Conservation (phyloP, 2,888 invertebrate genomes). For the Sarcophaga variegata region DNA sequence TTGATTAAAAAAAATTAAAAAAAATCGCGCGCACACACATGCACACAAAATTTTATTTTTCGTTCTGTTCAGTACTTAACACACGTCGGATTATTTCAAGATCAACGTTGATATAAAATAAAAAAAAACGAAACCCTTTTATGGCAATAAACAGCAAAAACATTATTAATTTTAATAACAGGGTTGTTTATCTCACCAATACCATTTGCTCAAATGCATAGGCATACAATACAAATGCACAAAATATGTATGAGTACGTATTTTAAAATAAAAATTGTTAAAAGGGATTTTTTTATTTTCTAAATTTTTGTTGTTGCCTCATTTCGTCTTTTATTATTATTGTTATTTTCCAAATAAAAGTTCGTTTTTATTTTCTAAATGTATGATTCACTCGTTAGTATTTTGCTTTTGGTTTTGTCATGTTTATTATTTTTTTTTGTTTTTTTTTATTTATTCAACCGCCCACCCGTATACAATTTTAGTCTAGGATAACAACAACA, state of each 20-base stretch:
- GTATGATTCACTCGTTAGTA: slow-evolving; percentile 25
- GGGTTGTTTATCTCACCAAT: slow-evolving; percentile 19
- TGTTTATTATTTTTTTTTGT: neutral
- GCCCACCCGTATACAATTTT: neutral
- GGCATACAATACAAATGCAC: neutral
- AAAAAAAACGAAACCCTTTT: slow-evolving; percentile 13
- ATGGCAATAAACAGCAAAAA: slow-evolving; percentile 10
- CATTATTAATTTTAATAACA: neutral
- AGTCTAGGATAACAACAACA: slow-evolving; percentile 21
- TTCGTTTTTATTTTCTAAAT: neutral
- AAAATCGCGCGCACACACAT: too few species aligned
- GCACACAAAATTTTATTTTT: too few species aligned
- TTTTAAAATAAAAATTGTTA: neutral
- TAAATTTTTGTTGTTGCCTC: neutral
- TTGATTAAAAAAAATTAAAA: neutral
- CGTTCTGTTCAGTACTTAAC: too few species aligned
- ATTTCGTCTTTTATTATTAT: neutral
- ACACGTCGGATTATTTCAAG: slow-evolving; percentile 7
- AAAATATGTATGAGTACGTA: neutral
- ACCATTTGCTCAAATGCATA: too few species aligned
- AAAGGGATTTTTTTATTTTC: neutral
- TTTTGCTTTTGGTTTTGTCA: slow-evolving; percentile 17
- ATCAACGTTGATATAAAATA: slow-evolving; percentile 17
- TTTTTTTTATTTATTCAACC: slow-evolving; percentile 2
- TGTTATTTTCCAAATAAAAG: neutral